Evolutionary conservation across 2,797 vertebrate genomes (phyloP).

Genomic region (Danio tinwini): DNA sequence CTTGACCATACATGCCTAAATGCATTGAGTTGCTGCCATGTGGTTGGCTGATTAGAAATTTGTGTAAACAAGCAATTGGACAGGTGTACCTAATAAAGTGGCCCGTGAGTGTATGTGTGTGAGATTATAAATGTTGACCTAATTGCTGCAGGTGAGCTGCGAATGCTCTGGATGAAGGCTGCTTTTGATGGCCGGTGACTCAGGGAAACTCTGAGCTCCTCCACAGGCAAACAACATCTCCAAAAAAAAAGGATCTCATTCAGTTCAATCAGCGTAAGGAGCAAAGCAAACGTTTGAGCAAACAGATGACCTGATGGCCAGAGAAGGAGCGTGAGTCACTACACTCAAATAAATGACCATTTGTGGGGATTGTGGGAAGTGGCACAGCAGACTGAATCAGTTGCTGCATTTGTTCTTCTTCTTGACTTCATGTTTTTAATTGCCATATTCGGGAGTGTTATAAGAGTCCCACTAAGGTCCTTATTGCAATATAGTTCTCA

Average conservation of each 20-base stretch:
- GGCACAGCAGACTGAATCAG: not conserved
- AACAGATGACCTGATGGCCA: conserved; percentile 61
- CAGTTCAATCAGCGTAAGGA: conserved; percentile 58
- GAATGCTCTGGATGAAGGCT: conserved; percentile 62
- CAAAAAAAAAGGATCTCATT: conserved; percentile 58
- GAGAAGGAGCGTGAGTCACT: conserved; percentile 47
- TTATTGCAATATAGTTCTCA: no score
- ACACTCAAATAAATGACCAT: conserved; percentile 6
- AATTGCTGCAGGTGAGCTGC: conserved; percentile 37
- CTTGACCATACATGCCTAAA: no score
- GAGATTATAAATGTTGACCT: conserved; percentile 42
- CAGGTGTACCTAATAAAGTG: no score
- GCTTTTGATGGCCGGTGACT: conserved; percentile 68
- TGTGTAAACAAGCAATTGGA: no score
- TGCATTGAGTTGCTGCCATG: no score
- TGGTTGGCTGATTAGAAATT: no score
- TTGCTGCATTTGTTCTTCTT: not conserved
- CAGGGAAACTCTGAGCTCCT: conserved; percentile 64
- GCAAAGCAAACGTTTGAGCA: conserved; percentile 48
- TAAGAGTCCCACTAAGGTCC: not conserved
- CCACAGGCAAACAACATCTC: conserved; percentile 52
- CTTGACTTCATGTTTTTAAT: not conserved
- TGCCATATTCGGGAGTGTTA: not conserved
- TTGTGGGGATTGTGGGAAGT: not conserved
- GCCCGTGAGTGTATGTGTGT: no score